Evolutionary conservation across 2,113 vertebrate species (phyloP).

Genomic region (Falco punctatus): DNA sequence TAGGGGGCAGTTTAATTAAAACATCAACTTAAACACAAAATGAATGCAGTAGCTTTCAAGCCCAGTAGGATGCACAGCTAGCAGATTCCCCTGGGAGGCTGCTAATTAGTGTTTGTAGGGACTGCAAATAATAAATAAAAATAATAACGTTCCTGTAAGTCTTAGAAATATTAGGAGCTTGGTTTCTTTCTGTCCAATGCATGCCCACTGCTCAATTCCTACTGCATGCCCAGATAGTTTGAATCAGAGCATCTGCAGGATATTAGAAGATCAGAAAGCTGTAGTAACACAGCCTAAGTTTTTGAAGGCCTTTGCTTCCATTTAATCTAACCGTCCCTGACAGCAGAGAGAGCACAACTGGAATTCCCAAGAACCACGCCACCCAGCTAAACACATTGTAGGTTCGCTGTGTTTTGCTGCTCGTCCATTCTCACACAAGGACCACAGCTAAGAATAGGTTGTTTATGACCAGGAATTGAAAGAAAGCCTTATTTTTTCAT

Average conservation of each 20-base stretch:
- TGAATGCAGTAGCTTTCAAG: neutral
- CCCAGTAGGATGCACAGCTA: neutral
- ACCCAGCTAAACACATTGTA: neutral
- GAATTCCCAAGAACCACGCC: neutral
- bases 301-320: neutral
- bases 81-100: neutral
- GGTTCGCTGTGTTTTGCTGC: neutral
- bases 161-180: neutral
- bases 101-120: conserved; percentile 33
- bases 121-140: conserved; percentile 44
- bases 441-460: neutral
- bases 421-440: neutral
- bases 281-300: neutral
- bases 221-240: neutral
- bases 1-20: conserved; percentile 57
- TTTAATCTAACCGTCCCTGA: neutral
- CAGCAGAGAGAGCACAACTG: neutral
- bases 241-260: neutral
- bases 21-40: conserved; percentile 30
- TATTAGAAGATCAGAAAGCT: neutral
- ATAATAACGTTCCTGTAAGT: neutral
- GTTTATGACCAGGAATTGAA: neutral
- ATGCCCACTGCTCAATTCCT: neutral
- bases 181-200: neutral
- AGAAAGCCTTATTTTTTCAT: neutral